Evolutionary conservation across 2,888 invertebrate genomes (phyloP), one percentile per base, ranked within the genome.

Genomic region (Aspidiotus destructor): DNA sequence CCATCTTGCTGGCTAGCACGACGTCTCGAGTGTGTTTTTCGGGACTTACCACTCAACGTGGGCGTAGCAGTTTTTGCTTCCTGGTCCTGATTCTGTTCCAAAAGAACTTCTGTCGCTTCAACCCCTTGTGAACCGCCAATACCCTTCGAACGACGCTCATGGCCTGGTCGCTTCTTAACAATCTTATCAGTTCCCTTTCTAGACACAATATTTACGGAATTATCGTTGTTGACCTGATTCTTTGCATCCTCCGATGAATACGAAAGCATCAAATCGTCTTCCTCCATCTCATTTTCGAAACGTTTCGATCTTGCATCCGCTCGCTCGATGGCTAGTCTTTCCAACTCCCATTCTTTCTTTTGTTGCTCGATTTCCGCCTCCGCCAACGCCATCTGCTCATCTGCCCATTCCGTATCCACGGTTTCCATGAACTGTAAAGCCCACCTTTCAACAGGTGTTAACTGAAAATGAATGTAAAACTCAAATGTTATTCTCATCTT

Each of bases 371-470:
- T 85, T 61, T 71, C 91, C 60, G 88, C 89, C 78, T 94, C 93
- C 15, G 94, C 95, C 54, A 87, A 88, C 13, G 88, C 87, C 52
- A 92, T 77, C 74, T 94, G 92, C 75, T 95, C 94, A 10, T 67
- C 70, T 0, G 89, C 89, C 13, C 82, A 80, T 75, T 84, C 84
- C 15, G 87, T 86, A 17, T 86, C 85, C 69, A 91, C 88, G 73
- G 86, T 85, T 79, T 98, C 98, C 74, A 97, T 88, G 76, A 92
- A 88, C 28, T 86, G 84, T 85, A 98, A 91, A 15, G 98, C 98
- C 79, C 96, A 98, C 68, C 89, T 85, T 80, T 99, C 98, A 71
- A 99, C 87, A 1, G 95, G 92, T 48, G 89, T 88, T 71, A 98
- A 79, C 96, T 98, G 80, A 58, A 11, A 77, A 76, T 72, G 69